A percentile compares a stretch with the other conserved stretches of the same genome.
phyloP scores from a whole-genome alignment of 2,797 vertebrate genomes.

The Hirundo rustica region DNA sequence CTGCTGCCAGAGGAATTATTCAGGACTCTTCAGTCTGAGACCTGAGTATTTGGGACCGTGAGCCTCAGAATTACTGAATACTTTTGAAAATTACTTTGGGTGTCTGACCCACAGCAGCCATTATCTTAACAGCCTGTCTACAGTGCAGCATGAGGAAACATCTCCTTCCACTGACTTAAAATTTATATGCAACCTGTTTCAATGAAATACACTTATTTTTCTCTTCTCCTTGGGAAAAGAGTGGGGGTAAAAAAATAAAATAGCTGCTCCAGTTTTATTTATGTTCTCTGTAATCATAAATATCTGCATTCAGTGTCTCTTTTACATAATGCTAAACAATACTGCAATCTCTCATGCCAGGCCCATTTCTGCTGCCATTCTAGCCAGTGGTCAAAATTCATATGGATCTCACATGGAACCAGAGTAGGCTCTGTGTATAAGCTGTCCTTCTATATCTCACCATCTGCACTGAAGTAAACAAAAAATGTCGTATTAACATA shows the following conservation, averaged over 20 bases:
- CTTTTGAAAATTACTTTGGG: not conserved
- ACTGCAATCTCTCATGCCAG: not conserved
- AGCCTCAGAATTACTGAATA: not conserved
- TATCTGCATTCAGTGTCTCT: not conserved
- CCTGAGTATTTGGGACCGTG: not conserved
- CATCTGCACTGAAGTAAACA: constrained; percentile 48
- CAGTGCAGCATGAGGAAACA: not conserved
- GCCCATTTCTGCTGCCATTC: not conserved
- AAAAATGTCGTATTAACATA: constrained; percentile 22
- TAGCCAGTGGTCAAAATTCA: constrained; percentile 40
- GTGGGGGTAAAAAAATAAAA: not conserved
- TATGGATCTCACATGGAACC: not conserved
- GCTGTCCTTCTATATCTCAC: not conserved
- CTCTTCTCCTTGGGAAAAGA: not conserved
- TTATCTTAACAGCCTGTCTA: not conserved
- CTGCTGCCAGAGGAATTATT: not conserved
- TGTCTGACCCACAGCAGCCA: not conserved
- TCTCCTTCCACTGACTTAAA: constrained; percentile 3
- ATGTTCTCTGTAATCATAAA: constrained; percentile 38
- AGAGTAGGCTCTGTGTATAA: not conserved
- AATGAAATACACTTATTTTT: constrained; percentile 18
- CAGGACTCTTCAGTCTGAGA: not conserved
- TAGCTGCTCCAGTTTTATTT: constrained; percentile 8
- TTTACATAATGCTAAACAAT: not conserved
- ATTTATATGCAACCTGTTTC: constrained; percentile 27